Base-by-base conservation (phyloP, 2,888 invertebrate species). In the Agapostemon virescens region DNA sequence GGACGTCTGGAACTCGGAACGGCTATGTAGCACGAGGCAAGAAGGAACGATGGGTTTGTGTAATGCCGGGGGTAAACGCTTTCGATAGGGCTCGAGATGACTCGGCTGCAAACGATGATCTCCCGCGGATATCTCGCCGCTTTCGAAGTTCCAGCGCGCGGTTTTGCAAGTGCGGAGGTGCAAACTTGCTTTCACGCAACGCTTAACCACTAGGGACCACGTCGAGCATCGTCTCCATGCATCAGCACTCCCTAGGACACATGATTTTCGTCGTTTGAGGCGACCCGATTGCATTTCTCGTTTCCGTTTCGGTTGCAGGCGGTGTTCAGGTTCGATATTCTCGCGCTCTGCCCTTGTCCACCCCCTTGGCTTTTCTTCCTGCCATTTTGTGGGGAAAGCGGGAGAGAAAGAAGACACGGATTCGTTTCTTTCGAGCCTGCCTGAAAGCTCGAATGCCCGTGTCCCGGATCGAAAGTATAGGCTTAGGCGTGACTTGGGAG, bases 381-480 rank as follows among this genome's bases (percentile, higher is more conserved):
- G 30, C 61, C 20, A 33, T 30, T n/a, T n/a, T n/a, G n/a, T 3
- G 61, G 30, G 33, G 30, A 30, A 61, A 20, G 30, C 33, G 61
- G 20, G 20, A 61, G 20, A 20, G 20, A 61, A 20, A 61, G 11
- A 20, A n/a, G n/a, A n/a, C n/a, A 33, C 33, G 61, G 17, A 61
- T 17, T 61, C 61, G 33, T 33, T 58, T 36, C 30, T 61, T 23
- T 33, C 33, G 33, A 38, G 15, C 30, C 42, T n/a, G 49, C 26
- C 66, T n/a, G n/a, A n/a, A 36, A 63, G 40, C 36, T 42, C 11
- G 66, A 64, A 67, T 52, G 74, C 45, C n/a, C n/a, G 61, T 84
- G 86, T 84, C 85, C 84, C 75, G 77, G 79, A 83, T 84, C 78
- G 86, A 88, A 88, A 88, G 87, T 86, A 84, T 88, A 88, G 85